Conservation (phyloP, 1,140 invertebrate genomes). For the Mylabris phalerata region DNA sequence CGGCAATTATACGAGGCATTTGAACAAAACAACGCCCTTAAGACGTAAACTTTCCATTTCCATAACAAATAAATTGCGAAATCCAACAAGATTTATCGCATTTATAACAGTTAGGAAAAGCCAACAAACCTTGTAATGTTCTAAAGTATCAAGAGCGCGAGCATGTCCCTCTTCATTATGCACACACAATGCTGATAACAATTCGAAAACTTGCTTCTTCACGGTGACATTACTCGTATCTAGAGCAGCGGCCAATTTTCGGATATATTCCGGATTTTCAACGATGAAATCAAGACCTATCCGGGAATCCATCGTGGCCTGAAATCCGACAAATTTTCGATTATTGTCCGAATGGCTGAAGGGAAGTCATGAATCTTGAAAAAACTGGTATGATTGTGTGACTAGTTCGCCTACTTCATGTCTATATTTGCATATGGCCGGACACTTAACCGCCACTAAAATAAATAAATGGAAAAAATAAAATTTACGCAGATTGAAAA, state of each 20-base stretch:
- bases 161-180: constrained; percentile 81
- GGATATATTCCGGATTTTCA: constrained; percentile 86
- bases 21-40: no score
- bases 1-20: no score
- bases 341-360: no score
- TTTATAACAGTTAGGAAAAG: no score
- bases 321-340: no score
- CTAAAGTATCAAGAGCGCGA: constrained; percentile 76
- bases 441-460: neutral
- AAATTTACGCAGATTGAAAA: no score
- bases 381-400: constrained; percentile 4
- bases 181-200: constrained; percentile 82
- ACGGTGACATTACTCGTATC: constrained; percentile 78
- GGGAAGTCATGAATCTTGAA: no score
- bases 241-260: constrained; percentile 81
- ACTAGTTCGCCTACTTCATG: constrained; percentile 13
- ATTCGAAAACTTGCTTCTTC: constrained; percentile 88
- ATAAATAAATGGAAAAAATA: no score
- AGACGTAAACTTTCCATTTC: no score
- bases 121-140: constrained; percentile 71
- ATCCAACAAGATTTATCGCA: no score
- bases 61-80: no score
- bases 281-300: constrained; percentile 90
- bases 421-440: constrained; percentile 7
- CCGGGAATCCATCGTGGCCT: constrained; percentile 66